phyloP scores from a whole-genome alignment of 2,113 vertebrate genomes.

The Bostrychus sinensis region DNA sequence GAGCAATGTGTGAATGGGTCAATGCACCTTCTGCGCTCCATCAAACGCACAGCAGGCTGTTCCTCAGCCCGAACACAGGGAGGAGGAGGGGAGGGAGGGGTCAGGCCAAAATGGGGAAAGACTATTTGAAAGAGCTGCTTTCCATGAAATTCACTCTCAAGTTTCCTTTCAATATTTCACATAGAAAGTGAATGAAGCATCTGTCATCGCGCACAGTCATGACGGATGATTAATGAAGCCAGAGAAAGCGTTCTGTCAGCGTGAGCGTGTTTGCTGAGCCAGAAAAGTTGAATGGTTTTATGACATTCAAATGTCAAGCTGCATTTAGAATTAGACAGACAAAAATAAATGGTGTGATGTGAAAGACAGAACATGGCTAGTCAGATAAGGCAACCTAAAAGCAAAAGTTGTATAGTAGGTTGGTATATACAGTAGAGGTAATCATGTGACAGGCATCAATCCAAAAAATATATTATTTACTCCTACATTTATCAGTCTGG shows the following conservation, averaged over 20 bases:
- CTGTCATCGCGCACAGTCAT: conserved; percentile 32
- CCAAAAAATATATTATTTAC: not conserved
- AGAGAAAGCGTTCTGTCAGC: conserved; percentile 21
- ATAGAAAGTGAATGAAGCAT: conserved; percentile 55
- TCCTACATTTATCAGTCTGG: no score
- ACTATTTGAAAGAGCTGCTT: conserved; percentile 61
- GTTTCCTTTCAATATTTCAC: conserved; percentile 54
- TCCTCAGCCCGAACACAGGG: conserved; percentile 71
- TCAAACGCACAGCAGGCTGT: conserved; percentile 86
- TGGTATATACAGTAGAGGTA: no score
- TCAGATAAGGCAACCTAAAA: no score
- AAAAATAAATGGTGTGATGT: no score
- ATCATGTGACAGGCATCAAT: not conserved
- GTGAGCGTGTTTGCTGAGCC: conserved; percentile 19
- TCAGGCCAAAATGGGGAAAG: conserved; percentile 51
- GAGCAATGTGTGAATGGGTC: conserved; percentile 85
- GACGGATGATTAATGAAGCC: conserved; percentile 42
- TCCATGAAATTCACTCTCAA: conserved; percentile 53
- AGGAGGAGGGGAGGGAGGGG: conserved; percentile 53
- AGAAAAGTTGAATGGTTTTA: conserved; percentile 14
- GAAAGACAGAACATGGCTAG: no score
- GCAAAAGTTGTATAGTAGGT: no score
- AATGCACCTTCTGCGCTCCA: conserved; percentile 88
- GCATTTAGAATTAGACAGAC: not conserved
- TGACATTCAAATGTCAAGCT: not conserved